A percentile compares a stretch with the other conserved stretches of the same genome.
Evolutionary conservation across 1,140 invertebrate genomes (phyloP).

Genomic region (Diorhabda carinulata): DNA sequence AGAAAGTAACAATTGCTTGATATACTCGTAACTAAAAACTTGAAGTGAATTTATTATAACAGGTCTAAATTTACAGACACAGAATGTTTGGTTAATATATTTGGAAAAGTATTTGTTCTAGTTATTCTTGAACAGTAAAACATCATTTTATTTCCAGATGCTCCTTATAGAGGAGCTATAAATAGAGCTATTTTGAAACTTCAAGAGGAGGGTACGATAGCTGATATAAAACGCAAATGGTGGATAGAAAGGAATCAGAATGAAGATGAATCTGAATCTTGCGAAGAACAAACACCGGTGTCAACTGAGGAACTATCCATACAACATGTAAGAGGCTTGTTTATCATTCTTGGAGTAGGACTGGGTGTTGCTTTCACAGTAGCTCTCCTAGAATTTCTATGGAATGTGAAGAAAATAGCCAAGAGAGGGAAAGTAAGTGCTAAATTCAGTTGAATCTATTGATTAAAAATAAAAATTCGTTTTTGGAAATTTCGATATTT

Average conservation of each 20-base stretch:
- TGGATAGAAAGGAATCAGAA: conserved; percentile 61
- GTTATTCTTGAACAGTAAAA: too few species aligned
- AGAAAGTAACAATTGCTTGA: too few species aligned
- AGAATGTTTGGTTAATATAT: too few species aligned
- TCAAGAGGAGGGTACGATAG: conserved; percentile 74
- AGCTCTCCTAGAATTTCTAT: conserved; percentile 73
- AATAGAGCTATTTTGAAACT: conserved; percentile 73
- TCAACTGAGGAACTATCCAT: conserved; percentile 58
- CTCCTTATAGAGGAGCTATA: conserved; percentile 65
- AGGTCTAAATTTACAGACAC: too few species aligned
- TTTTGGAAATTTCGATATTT: too few species aligned
- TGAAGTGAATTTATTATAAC: too few species aligned
- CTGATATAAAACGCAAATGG: conserved; percentile 81
- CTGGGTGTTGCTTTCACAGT: conserved; percentile 62
- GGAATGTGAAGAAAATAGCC: conserved; percentile 74
- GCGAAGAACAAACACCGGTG: not conserved
- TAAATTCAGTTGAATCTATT: too few species aligned
- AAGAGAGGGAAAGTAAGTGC: conserved; percentile 67
- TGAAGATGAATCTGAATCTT: conserved; percentile 37
- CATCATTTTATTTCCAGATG: conserved; percentile 23
- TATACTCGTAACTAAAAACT: too few species aligned
- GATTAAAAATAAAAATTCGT: too few species aligned
- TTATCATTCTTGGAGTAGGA: conserved; percentile 75
- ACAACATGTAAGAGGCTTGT: conserved; percentile 86
- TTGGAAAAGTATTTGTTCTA: too few species aligned